Base-by-base conservation (phyloP, 2,888 invertebrate genomes). In the Scaptomyza parva region DNA sequence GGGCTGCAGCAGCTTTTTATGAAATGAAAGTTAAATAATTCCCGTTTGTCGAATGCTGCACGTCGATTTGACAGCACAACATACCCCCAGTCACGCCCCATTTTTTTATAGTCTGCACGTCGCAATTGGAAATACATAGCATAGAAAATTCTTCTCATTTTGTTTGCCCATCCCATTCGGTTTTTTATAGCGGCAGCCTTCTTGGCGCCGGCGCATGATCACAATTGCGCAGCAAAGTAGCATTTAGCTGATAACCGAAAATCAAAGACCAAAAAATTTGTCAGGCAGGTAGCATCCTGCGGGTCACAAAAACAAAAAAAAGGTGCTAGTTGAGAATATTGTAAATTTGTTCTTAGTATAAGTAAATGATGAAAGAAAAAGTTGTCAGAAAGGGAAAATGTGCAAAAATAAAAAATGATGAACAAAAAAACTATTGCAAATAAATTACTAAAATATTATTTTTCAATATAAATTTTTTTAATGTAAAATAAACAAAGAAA, bases 21-120 rank as follows among this genome's bases (percentile, higher is more conserved):
- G 11, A 39, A 9, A 26, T 1, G 18, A 26, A 4, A 47, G 18
- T 7, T 17, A 54, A 62, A 63, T 63, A 74, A 69, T 78, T 81
- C 57, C 53, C 82, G 74, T 81, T 78, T 85, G 65, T 53, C 70
- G 71, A 74, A 76, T 66, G 73, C 67, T 57, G 50, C 62, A 71
- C 61, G 77, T 65, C 77, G 60, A 55, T 61, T 64, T 59, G 40
- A 64, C 70, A 61, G 74, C 70, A 52, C 58, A 54, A 57, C 61
- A 60, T 54, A 52, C 62, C 57, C 58, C 63, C 66, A 78, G 85
- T 69, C 85, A 78, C 75, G 78, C 68, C 75, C 41, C 39, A 22
- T 17, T 35, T 26, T 39, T 77, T 57, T 60, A 64, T 62, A 63
- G 63, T 6, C 51, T 60, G 70, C 79, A 86, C 86, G 81, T 83